phyloP scores from a whole-genome alignment of 1,140 invertebrate species.

The Drosophila lini region DNA sequence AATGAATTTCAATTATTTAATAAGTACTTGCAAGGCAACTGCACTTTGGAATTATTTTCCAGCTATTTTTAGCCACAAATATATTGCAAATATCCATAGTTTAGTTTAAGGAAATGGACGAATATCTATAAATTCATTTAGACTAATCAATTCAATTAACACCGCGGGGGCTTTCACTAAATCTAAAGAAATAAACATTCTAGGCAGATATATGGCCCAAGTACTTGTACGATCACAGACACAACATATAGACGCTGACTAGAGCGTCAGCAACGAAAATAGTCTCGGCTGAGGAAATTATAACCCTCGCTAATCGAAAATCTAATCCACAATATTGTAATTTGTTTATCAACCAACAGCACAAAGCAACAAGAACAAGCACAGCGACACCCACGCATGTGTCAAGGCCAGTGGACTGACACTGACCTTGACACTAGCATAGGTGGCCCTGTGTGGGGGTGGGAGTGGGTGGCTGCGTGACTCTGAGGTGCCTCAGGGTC shows the following conservation, averaged over 20 bases:
- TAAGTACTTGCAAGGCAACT: constrained; percentile 7
- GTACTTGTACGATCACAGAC: constrained; percentile 8
- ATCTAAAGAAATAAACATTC: constrained; percentile 28
- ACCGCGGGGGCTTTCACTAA: constrained; percentile 34
- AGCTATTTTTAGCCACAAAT: constrained; percentile 20
- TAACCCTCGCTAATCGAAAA: constrained; percentile 29
- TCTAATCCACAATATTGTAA: constrained; percentile 74
- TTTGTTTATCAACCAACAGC: constrained; percentile 57
- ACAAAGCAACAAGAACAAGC: constrained; percentile 4
- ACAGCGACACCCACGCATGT: constrained; percentile 28
- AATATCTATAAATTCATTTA: constrained; percentile 11
- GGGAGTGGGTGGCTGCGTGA: neutral
- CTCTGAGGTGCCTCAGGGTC: constrained; percentile 16
- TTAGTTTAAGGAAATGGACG: neutral
- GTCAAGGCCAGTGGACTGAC: constrained; percentile 65
- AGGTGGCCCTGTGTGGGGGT: constrained; percentile 5
- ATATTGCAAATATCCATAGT: neutral
- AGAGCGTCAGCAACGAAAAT: constrained; percentile 72
- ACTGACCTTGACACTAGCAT: constrained; percentile 59
- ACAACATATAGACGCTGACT: constrained; percentile 26
- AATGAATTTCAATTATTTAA: constrained; percentile 24
- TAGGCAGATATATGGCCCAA: constrained; percentile 25
- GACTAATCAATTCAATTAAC: constrained; percentile 39
- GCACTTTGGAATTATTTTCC: constrained; percentile 7
- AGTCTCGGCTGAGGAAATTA: constrained; percentile 41